A percentile compares a stretch with the other conserved stretches of the same genome.
These are phyloP conservation scores for Poecilia wingei DNA, from an alignment of 2,797 vertebrate species.

Conservation along the genomic window DNA sequence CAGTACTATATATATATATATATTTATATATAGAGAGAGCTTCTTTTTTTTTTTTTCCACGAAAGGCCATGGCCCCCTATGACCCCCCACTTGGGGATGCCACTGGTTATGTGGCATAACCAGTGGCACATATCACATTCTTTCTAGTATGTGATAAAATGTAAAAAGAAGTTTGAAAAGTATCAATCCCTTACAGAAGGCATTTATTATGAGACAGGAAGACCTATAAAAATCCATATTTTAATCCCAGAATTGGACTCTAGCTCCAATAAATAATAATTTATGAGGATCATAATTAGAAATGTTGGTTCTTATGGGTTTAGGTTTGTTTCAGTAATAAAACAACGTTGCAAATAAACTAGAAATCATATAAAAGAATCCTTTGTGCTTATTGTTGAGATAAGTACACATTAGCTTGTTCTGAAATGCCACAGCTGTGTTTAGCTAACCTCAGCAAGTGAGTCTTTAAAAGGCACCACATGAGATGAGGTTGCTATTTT, in stretches of 20 bases:
- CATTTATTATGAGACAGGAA: too few species aligned
- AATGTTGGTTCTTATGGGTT: constrained; percentile 6
- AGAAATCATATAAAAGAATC: constrained; percentile 45
- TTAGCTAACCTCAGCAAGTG: constrained; percentile 76
- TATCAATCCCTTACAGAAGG: too few species aligned
- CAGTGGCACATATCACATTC: too few species aligned
- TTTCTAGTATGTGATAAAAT: too few species aligned
- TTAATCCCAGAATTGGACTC: not conserved
- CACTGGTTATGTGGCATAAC: not conserved
- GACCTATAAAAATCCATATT: too few species aligned
- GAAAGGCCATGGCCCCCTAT: too few species aligned
- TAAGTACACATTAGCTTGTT: constrained; percentile 76
- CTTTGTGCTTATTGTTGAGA: constrained; percentile 74
- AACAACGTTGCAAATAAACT: constrained; percentile 44
- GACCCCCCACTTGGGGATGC: too few species aligned
- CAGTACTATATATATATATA: not conserved
- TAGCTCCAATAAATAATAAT: not conserved
- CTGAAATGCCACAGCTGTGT: constrained; percentile 79
- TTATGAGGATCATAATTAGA: not conserved
- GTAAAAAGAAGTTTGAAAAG: not conserved
- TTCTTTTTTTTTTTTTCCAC: too few species aligned
- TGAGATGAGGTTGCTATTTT: constrained; percentile 72
- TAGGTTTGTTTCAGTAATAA: constrained; percentile 32
- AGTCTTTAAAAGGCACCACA: constrained; percentile 72
- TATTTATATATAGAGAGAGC: too few species aligned